These are phyloP conservation scores for Andrena bucephala DNA, from an alignment of 2,888 invertebrate genomes.

Conservation along the genomic window DNA sequence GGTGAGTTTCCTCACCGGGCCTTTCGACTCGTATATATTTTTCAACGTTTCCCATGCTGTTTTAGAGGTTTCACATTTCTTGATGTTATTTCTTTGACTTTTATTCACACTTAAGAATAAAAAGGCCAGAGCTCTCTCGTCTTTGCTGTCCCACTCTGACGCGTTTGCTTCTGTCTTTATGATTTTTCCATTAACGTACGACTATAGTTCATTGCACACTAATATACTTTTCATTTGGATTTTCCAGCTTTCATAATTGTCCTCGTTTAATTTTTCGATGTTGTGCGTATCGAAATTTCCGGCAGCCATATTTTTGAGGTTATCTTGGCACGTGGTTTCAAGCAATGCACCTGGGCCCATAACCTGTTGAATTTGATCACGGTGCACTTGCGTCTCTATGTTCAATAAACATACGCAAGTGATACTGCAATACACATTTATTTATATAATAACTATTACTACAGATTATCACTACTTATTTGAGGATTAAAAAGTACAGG, in stretches of 20 bases:
- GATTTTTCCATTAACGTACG: background rate
- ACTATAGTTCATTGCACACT: background rate
- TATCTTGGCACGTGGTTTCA: background rate
- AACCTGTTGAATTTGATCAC: background rate
- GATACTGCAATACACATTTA: too few relatives aligned
- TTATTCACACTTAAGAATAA: background rate
- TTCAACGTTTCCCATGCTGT: background rate
- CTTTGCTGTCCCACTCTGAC: background rate
- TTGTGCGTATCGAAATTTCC: background rate
- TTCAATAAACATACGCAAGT: too few relatives aligned
- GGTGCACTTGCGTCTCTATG: background rate
- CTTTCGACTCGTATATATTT: background rate
- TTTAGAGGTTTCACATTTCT: background rate
- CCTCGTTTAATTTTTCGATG: conserved; percentile 1
- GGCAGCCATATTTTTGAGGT: background rate
- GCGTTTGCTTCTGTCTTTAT: background rate
- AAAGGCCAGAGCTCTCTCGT: background rate
- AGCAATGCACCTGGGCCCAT: background rate
- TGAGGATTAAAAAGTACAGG: too few relatives aligned
- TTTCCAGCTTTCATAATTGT: background rate
- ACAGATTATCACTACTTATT: too few relatives aligned
- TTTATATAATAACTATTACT: too few relatives aligned
- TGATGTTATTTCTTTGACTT: background rate
- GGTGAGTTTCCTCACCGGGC: background rate
- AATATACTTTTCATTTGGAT: background rate